These are phyloP conservation scores for Argyrosomus regius DNA, from an alignment of 2,797 vertebrate species.

Conservation along the genomic window DNA sequence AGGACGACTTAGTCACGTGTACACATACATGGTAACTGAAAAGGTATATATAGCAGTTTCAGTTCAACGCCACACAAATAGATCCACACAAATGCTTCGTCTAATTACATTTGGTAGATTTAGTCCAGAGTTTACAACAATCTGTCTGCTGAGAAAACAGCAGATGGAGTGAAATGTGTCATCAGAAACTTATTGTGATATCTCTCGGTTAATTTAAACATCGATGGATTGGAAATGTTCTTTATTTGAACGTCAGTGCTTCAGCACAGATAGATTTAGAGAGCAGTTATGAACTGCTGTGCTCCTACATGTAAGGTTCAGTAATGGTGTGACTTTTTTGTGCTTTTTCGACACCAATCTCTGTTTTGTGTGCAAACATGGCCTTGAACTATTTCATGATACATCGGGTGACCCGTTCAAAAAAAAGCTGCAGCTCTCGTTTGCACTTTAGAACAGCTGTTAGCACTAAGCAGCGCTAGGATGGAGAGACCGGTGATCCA, in stretches of 20 bases:
- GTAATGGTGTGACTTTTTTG: not conserved
- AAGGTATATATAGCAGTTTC: not conserved
- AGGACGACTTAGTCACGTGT: not conserved
- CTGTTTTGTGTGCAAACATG: too few species aligned
- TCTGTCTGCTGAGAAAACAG: conserved; percentile 9
- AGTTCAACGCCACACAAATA: not conserved
- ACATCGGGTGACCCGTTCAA: too few species aligned
- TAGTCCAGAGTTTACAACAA: conserved; percentile 10
- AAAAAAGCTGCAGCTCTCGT: too few species aligned
- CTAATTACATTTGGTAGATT: not conserved
- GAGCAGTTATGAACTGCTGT: not conserved
- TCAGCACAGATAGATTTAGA: not conserved
- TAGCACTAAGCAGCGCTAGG: too few species aligned
- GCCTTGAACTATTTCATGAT: too few species aligned
- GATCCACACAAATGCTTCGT: conserved; percentile 3
- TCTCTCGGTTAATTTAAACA: not conserved
- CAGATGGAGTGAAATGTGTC: not conserved
- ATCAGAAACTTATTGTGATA: not conserved
- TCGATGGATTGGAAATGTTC: not conserved
- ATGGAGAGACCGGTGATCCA: too few species aligned
- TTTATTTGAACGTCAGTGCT: not conserved
- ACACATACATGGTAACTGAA: too few species aligned
- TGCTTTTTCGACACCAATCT: too few species aligned
- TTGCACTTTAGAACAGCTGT: too few species aligned
- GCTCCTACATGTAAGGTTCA: not conserved